These are phyloP conservation scores for Bugulina stolonifera DNA, from an alignment of 2,888 invertebrate genomes.

Conservation along the genomic window DNA sequence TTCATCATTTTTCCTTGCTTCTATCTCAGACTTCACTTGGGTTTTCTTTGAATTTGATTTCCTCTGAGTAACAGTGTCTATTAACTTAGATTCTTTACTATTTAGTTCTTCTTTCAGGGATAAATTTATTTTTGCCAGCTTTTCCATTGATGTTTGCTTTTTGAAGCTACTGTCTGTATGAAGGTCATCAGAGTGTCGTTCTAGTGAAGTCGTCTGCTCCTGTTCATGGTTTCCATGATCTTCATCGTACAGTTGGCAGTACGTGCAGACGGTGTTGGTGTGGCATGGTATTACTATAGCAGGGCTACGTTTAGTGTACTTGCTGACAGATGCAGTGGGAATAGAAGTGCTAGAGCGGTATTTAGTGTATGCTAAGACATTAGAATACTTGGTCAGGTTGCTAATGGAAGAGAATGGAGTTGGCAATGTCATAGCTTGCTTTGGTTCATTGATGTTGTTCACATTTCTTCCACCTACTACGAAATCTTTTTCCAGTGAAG, in stretches of 20 bases:
- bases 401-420: neutral
- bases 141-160: neutral
- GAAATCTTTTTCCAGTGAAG: neutral
- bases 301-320: neutral
- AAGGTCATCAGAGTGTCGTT: too few relatives aligned
- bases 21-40: too few relatives aligned
- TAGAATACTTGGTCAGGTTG: neutral
- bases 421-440: neutral
- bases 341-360: neutral
- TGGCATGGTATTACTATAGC: conserved; percentile 17
- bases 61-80: neutral
- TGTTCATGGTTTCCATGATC: neutral
- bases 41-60: too few relatives aligned
- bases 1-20: too few relatives aligned
- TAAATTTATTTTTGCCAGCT: neutral
- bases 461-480: neutral
- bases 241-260: conserved; percentile 24
- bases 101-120: neutral
- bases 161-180: too few relatives aligned
- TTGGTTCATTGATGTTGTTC: neutral
- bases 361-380: neutral
- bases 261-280: neutral
- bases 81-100: neutral
- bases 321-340: neutral
- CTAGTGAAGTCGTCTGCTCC: neutral